Conservation (phyloP, 92 coral and sea anemone species). For the Phenganax marumi region DNA sequence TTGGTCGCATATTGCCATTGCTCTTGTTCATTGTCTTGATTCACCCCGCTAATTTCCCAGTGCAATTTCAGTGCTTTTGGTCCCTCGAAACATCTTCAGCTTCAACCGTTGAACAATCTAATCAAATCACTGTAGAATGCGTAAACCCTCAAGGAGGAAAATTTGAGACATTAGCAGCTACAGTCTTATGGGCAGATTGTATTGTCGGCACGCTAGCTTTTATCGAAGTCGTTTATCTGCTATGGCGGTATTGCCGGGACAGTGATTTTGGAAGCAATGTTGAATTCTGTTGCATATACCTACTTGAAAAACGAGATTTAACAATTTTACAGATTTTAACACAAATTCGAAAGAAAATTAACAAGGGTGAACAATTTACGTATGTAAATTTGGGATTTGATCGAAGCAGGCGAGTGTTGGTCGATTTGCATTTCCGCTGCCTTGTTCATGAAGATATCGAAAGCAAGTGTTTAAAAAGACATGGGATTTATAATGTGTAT, state of each 20-base stretch:
- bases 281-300: constrained; percentile 6
- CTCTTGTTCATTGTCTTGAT: neutral
- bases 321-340: constrained; percentile 7
- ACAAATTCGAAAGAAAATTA: constrained; percentile 8
- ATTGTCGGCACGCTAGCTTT: neutral
- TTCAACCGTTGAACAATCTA: neutral
- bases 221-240: neutral
- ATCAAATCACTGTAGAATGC: neutral
- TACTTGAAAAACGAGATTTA: neutral
- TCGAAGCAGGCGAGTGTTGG: neutral
- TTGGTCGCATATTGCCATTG: neutral
- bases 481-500: constrained; percentile 12
- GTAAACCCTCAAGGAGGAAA: neutral
- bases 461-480: neutral
- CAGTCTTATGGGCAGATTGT: neutral
- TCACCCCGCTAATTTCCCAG: neutral
- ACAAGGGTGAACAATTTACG: neutral
- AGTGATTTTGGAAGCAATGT: neutral
- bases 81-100: neutral
- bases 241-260: neutral
- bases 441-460: constrained; percentile 3
- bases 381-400: neutral
- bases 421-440: neutral
- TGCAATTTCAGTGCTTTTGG: neutral
- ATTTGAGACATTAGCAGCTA: neutral